Evolutionary conservation across 1,140 invertebrate species (phyloP), one percentile per base, ranked within the genome.

Genomic region (Agraylea sexmaculata): DNA sequence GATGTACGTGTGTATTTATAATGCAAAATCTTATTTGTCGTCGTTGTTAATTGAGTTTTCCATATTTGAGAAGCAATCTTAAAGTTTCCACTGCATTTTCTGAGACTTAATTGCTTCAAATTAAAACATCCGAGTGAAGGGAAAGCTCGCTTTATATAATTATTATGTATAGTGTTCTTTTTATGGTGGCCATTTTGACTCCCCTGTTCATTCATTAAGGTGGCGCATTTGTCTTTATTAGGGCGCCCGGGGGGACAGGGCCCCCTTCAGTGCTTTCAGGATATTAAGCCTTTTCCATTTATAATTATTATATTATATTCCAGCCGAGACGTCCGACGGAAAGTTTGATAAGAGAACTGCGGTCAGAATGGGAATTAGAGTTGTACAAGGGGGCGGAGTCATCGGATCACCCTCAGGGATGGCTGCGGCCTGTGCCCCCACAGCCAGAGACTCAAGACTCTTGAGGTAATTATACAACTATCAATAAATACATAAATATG

Each of bases 351-450:
- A 79, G 41, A 70, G 80, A 35, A 78, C 75, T 38, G 76, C 75
- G 16, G 80, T 89, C n/a, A 70, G 79, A n/a, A 83, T 89, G 78
- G 80, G 82, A 2, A 81, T 89, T 40, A 63, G 83, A 17, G 79
- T 87, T 22, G 71, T 85, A 2, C 80, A 85, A 38, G 64, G 64
- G 0, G 35, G 36, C 3, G 35, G 40, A 22, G 19, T 25, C 7
- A 7, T 10, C 4, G 28, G 23, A 11, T 20, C 16, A 16, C 30
- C 29, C 54, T 4, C 40, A 47, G 22, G 40, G 41, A 8, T 37
- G 39, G 3, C 52, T 49, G 2, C 54, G 44, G 11, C 29, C 50
- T 13, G 18, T 1, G 45, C 51, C 4, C 41, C 58, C 20, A 55
- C 60, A 0, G 35, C 40, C 11, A 45, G 47, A 33, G 47, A 49